These are phyloP conservation scores for Coluber constrictor DNA, from an alignment of 2,797 vertebrate genomes.

Conservation along the genomic window DNA sequence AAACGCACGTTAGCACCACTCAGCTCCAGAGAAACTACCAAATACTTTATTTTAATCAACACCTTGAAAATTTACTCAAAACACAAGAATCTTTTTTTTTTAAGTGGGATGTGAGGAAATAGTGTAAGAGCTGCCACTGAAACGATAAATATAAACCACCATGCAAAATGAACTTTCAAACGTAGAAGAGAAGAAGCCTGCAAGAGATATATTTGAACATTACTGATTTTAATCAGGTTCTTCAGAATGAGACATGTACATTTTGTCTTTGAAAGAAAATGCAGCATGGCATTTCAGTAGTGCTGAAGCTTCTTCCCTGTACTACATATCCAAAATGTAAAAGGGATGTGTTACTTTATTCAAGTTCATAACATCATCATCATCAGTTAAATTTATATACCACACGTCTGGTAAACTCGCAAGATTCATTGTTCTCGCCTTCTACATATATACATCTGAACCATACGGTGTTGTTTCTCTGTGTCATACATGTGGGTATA, in stretches of 20 bases:
- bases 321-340: neutral
- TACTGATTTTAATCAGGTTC: neutral
- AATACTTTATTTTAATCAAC: conserved; percentile 27
- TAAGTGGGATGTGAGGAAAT: neutral
- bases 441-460: too few species aligned
- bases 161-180: neutral
- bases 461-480: too few species aligned
- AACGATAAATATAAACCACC: conserved; percentile 3
- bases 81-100: neutral
- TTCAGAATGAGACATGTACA: neutral
- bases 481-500: too few species aligned
- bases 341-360: neutral
- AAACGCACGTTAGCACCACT: neutral
- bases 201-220: conserved; percentile 8
- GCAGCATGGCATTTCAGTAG: conserved; percentile 14
- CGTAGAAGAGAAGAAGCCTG: conserved; percentile 13
- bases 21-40: neutral
- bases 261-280: neutral
- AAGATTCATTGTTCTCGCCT: too few species aligned
- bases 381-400: neutral
- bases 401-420: too few species aligned
- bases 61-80: conserved; percentile 17
- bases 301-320: neutral
- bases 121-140: conserved; percentile 14
- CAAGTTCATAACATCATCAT: neutral